Percentiles rank a stretch among this genome's conserved stretches.
Evolutionary conservation across 2,797 vertebrate species (phyloP).

Genomic region (Epinephelus coioides): DNA sequence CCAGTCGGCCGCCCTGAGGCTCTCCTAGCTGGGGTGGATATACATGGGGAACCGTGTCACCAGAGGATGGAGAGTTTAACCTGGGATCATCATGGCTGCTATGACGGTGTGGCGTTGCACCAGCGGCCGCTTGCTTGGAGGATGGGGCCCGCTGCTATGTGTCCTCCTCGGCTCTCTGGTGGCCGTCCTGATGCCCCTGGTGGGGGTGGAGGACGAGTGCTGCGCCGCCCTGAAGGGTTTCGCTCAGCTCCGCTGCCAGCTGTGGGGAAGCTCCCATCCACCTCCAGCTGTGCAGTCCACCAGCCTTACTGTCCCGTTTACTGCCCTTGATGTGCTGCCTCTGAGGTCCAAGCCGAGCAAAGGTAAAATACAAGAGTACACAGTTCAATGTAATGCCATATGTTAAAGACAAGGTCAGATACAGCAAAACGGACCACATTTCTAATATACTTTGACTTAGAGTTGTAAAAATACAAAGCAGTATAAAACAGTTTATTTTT

Average conservation of each 20-base stretch:
- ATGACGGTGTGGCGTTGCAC: slow-evolving; percentile 75
- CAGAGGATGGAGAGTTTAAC: slow-evolving; percentile 63
- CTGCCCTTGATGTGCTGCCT: slow-evolving; percentile 87
- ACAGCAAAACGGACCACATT: not conserved
- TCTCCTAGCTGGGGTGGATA: slow-evolving; percentile 30
- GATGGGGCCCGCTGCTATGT: slow-evolving; percentile 88
- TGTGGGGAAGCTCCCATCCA: slow-evolving; percentile 74
- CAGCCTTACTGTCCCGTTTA: slow-evolving; percentile 90
- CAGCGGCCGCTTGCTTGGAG: slow-evolving; percentile 80
- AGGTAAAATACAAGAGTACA: slow-evolving; percentile 80
- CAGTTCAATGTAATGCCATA: not conserved
- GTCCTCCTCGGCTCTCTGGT: slow-evolving; percentile 88
- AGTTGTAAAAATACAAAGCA: no score
- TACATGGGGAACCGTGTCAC: slow-evolving; percentile 59
- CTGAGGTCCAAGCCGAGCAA: slow-evolving; percentile 87
- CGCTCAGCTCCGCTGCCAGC: slow-evolving; percentile 85
- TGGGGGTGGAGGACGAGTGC: slow-evolving; percentile 88
- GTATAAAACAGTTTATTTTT: no score
- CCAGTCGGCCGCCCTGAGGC: slow-evolving; percentile 14
- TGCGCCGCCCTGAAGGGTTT: slow-evolving; percentile 85
- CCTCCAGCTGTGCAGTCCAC: slow-evolving; percentile 84
- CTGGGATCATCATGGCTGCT: slow-evolving; percentile 78
- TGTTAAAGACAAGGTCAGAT: not conserved
- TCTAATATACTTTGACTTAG: no score
- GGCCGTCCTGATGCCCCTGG: slow-evolving; percentile 88